Base-by-base conservation (phyloP, 2,113 vertebrate species). In the Stercorarius parasiticus region DNA sequence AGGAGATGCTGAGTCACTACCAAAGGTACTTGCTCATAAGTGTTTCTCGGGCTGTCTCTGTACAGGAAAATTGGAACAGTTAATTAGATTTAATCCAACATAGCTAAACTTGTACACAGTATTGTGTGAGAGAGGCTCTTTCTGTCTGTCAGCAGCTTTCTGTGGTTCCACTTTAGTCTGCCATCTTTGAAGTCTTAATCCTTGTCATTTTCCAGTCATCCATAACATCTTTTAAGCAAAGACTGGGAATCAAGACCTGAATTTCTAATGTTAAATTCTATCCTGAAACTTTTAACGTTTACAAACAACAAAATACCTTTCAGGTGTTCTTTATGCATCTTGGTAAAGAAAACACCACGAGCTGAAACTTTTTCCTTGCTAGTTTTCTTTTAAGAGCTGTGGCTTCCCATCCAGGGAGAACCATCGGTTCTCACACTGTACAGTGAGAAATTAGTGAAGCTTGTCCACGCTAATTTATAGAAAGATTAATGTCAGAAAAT, bases 1-100 rank as follows among this genome's bases (percentile, higher is more conserved):
- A 58, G 59, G 61, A 95, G 82, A 61, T 1, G 9, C 78, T 81
- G 86, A 92, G 64, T 95, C 95, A 92, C n/a, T 80, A 49, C 30
- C 43, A 77, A 72, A 88, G 74, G 71, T 79, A 67, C 61, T 47
- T 5, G 4, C 52, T 80, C 8, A 0, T 7, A 19, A 82, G 67
- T 42, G 61, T 40, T 90, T 72, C 82, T 90, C 53, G 62, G 86
- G 34, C 83, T 53, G 61, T 42, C n/a, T 88, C 43, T 29, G 17
- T 19, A 55, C 36, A 61, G 59, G 80, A 77, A 62, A 53, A 91
- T 18, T 34, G 66, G 38, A 86, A 73, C 61, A 34, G 45, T 59
- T 87, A 58, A 81, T 91, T 74, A 27, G 16, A 50, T 74, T 72
- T 90, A 36, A 91, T 66, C 36, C 58, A 73, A 62, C n/a, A 53